Evolutionary conservation across 2,888 invertebrate species (phyloP), one percentile per base, ranked within the genome.

Genomic region (Pristionchus exspectatus): DNA sequence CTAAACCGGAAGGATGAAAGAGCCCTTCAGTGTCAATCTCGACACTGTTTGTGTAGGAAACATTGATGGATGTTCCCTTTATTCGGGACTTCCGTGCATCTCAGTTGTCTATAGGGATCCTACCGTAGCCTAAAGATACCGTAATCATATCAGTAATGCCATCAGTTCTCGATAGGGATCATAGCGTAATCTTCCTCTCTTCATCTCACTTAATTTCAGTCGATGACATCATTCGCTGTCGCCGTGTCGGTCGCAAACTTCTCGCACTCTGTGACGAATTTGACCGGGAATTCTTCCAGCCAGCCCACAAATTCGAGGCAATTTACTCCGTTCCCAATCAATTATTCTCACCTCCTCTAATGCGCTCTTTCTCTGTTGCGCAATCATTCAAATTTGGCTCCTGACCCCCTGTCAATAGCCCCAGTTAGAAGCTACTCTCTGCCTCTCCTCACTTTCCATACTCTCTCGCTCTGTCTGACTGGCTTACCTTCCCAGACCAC

Each of bases 351-450:
- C 27, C 63, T 87, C 21, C 59, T 21, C 87, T 69, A 54, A 87
- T 87, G 38, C 87, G 1, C 69, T 21, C 27, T 7, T 30, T 69
- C 44, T 87, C 66, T 66, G 21, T 69, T 69, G 87, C 87, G 87
- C 87, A 87, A 87, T 87, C 87, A 87, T 87, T 87, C 87, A 87
- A 87, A 85, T 85, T 85, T 59, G 84, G 56, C 59, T 59, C 10
- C 30, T 85, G 59, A 85, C 84, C 44, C 38, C 59, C 59, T 30
- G 27, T 14, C 21, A 50, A 24, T 21, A n/a, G 38, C 81, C 12
- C 81, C 50, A 18, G 50, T 50, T 81, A 14, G 33, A 50, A 50
- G 18, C 30, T 1, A 24, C 33, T 74, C 74, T 77, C 44, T 33
- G 72, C 14, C 38, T 44, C 77, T 77, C 44, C 16, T 77, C 33